Percentiles rank a stretch among this genome's conserved stretches.
phyloP scores from a whole-genome alignment of 2,113 vertebrate species.

The Fregetta grallaria region DNA sequence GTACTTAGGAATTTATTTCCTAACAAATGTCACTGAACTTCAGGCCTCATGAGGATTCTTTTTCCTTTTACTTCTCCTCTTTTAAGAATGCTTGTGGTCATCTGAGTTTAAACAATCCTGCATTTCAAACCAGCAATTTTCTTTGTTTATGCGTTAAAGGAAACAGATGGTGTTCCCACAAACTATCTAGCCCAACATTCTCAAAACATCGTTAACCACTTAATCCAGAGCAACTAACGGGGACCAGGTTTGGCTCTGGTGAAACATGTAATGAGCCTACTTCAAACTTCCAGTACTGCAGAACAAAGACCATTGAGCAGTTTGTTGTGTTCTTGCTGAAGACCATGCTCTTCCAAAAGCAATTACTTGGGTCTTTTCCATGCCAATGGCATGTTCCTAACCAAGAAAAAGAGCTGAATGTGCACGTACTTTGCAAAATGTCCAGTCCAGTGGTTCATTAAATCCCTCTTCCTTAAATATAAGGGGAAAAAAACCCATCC shows the following conservation, averaged over 20 bases:
- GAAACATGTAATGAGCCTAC: neutral
- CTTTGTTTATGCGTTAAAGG: constrained; percentile 72
- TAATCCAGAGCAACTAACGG: neutral
- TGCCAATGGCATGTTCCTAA: constrained; percentile 49
- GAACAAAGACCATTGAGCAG: neutral
- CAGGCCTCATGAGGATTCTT: neutral
- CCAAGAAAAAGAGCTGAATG: constrained; percentile 63
- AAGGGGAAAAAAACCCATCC: neutral
- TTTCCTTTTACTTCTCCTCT: constrained; percentile 48
- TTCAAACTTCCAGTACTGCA: neutral
- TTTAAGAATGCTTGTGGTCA: constrained; percentile 74
- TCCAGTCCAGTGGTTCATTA: constrained; percentile 49
- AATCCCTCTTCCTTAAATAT: constrained; percentile 22
- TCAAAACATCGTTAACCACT: constrained; percentile 29
- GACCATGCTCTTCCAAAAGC: neutral
- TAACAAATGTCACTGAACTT: constrained; percentile 65
- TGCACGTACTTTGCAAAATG: constrained; percentile 48
- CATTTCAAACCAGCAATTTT: constrained; percentile 74
- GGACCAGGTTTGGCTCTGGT: constrained; percentile 15
- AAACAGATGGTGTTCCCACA: constrained; percentile 77
- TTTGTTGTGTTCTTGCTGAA: neutral
- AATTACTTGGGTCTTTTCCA: neutral
- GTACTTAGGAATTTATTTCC: constrained; percentile 50
- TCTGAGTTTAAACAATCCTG: constrained; percentile 53
- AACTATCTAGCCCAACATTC: constrained; percentile 32